Evolutionary conservation across 2,113 vertebrate species (phyloP).

Genomic region (Nerophis lumbriciformis): DNA sequence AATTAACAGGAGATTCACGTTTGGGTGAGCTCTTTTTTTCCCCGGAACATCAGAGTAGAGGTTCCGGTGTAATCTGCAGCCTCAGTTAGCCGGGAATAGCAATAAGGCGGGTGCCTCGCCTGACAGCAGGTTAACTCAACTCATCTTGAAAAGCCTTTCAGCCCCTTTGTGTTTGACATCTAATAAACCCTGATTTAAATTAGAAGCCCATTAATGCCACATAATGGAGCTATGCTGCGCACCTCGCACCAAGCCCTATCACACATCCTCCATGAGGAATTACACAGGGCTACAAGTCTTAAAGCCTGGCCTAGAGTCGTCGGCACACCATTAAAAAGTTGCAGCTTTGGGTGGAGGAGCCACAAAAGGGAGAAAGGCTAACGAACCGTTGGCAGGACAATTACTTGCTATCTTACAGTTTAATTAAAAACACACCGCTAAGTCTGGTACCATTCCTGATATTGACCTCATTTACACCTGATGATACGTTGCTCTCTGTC

Average conservation of each 20-base stretch:
- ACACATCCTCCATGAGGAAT: conserved; percentile 34
- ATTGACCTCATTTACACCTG: conserved; percentile 10
- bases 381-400: not conserved
- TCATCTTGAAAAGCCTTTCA: conserved; percentile 56
- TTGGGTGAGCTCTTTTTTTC: conserved; percentile 10
- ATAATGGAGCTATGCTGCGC: conserved; percentile 48
- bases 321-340: conserved; percentile 35
- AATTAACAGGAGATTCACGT: conserved; percentile 21
- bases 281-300: conserved; percentile 21
- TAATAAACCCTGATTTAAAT: conserved; percentile 61
- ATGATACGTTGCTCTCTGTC: not conserved
- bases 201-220: conserved; percentile 62
- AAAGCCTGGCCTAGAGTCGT: conserved; percentile 15
- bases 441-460: conserved; percentile 1
- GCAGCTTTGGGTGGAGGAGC: conserved; percentile 24
- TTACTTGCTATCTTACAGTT: not conserved
- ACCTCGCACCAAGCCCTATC: conserved; percentile 25
- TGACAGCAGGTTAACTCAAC: conserved; percentile 49
- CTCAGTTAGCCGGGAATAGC: conserved; percentile 21
- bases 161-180: conserved; percentile 62
- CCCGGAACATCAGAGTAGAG: conserved; percentile 25
- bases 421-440: not conserved
- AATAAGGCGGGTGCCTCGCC: conserved; percentile 30
- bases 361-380: conserved; percentile 1
- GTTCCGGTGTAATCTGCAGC: conserved; percentile 31